A percentile compares a stretch with the other conserved stretches of the same genome.
These are phyloP conservation scores for Lasioglossum zephyrum DNA, from an alignment of 2,888 invertebrate genomes.

Conservation along the genomic window DNA sequence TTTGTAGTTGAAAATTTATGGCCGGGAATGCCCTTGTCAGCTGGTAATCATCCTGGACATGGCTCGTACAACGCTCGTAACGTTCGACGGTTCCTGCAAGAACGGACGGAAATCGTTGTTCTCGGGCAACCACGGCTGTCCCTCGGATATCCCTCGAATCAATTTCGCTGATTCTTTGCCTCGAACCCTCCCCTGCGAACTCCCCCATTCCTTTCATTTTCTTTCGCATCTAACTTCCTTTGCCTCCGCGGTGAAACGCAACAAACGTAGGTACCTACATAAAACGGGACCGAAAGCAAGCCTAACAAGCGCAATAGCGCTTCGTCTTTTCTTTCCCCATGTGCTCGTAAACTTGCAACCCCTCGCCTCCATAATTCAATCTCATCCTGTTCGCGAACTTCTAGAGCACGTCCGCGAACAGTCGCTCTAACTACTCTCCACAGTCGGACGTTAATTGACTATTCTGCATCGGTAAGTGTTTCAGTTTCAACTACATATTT, in stretches of 20 bases:
- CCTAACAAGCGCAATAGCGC: conserved; percentile 43
- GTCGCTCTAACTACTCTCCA: conserved; percentile 53
- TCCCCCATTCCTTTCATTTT: not conserved
- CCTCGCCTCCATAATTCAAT: conserved; percentile 48
- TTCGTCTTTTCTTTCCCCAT: conserved; percentile 6
- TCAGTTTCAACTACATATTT: not conserved
- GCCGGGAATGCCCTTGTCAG: conserved; percentile 57
- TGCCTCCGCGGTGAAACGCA: not conserved
- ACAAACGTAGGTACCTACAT: not conserved
- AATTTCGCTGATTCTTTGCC: conserved; percentile 35
- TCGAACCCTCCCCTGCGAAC: not conserved
- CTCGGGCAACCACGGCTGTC: not conserved
- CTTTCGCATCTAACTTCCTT: not conserved
- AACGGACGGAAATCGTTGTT: conserved; percentile 1
- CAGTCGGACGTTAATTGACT: conserved; percentile 43
- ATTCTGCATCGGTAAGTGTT: conserved; percentile 6
- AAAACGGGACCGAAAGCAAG: conserved; percentile 32
- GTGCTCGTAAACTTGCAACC: conserved; percentile 47
- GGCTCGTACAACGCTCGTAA: conserved; percentile 37
- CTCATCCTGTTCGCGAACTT: conserved; percentile 44
- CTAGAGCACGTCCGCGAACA: conserved; percentile 2
- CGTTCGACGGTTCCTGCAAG: conserved; percentile 42
- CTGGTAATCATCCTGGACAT: conserved; percentile 48
- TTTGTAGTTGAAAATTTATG: conserved; percentile 58
- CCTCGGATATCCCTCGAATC: conserved; percentile 12